phyloP scores from a whole-genome alignment of 2,797 vertebrate species.

The Enteromius fasciolatus region DNA sequence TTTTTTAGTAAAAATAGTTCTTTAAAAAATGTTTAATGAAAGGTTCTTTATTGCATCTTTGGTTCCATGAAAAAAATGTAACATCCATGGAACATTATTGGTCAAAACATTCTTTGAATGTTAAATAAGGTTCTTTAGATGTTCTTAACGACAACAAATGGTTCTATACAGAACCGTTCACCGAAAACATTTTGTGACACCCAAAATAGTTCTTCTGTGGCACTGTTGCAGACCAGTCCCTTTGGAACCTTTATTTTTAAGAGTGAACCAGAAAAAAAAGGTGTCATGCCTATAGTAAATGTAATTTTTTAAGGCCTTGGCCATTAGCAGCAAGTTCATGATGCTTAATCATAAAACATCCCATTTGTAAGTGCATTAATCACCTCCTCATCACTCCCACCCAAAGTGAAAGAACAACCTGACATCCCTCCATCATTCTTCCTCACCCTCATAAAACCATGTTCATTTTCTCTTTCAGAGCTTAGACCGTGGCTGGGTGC shows the following conservation, averaged over 20 bases:
- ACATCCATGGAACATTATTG: neutral
- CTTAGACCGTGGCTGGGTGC: constrained; percentile 48
- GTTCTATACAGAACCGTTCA: neutral
- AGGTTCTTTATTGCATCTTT: constrained; percentile 6
- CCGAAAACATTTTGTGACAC: neutral
- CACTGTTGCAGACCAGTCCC: neutral
- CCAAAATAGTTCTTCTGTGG: neutral
- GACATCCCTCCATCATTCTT: neutral
- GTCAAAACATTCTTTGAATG: neutral
- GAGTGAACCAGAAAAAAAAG: neutral
- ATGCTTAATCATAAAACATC: neutral
- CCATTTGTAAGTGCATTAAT: neutral
- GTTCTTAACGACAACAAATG: neutral
- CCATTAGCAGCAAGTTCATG: neutral
- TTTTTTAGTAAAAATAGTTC: neutral
- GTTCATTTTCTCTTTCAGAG: constrained; percentile 53
- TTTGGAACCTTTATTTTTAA: neutral
- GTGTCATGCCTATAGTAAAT: neutral
- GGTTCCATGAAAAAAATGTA: neutral
- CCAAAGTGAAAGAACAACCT: neutral
- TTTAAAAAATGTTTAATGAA: neutral
- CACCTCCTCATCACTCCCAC: neutral
- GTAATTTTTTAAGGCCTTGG: neutral
- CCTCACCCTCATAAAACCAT: neutral
- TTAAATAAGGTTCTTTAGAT: neutral